Base-by-base conservation (phyloP, 2,797 vertebrate genomes). In the Eulemur rubriventer region DNA sequence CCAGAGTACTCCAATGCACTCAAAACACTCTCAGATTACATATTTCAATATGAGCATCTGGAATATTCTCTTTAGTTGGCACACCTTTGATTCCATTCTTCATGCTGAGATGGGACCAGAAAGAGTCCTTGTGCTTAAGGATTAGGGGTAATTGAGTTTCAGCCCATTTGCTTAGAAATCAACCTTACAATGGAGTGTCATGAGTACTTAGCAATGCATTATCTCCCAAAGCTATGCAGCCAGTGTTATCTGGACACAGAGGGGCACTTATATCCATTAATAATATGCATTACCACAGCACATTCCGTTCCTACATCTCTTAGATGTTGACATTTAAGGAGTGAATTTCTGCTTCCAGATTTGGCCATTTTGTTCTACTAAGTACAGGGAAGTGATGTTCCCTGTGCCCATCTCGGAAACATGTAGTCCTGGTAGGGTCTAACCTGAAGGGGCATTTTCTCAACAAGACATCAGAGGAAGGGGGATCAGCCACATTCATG, bases 21-120 rank as follows among this genome's bases (percentile, higher is more conserved):
- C 91, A 91, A 91, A 94, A 95, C 38, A 80, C 55, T 81, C 96
- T 98, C 95, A n/a, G 65, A 75, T 97, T 94, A 85, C 91, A 69
- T 48, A 91, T 87, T 93, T 48, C 85, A 91, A 79, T n/a, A 55
- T 88, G 48, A 69, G 22, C n/a, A 94, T 78, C 82, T 94, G 87
- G 83, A 93, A 89, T 95, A 81, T 73, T 87, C 95, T 93, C 72
- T 92, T 72, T 61, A 35, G 35, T 92, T 95, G 93, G 93, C 80
- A 94, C 80, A 92, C 72, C 94, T 97, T 82, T 85, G 84, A 79
- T 81, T 96, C 67, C 35, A 26, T 72, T 94, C 50, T 90, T 82
- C 41, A 50, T 93, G 69, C 38, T 14, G 52, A 95, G 83, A 35
- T 82, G 55, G 87, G 28, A 18, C 61, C 50, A 83, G 89, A 41